Evolutionary conservation across 2,113 vertebrate genomes (phyloP).

Genomic region (Thermophis baileyi): DNA sequence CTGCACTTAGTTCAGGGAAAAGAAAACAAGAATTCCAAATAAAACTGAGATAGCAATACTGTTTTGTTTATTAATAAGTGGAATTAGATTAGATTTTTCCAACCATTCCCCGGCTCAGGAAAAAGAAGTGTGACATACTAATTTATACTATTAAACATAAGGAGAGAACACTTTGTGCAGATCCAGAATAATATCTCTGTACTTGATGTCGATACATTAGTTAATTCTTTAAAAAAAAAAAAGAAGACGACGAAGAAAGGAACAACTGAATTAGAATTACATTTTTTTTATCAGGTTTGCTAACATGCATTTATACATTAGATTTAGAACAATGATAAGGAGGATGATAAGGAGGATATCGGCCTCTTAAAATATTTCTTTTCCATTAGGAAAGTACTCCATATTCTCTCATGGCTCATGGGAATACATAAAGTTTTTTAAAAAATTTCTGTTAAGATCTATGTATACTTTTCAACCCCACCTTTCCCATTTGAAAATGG

Average conservation of each 20-base stretch:
- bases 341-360: not conserved
- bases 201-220: not conserved
- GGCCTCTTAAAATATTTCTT: not conserved
- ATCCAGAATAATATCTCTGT: not conserved
- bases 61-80: not conserved
- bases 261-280: not conserved
- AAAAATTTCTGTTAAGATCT: not conserved
- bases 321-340: not conserved
- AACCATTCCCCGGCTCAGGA: not conserved
- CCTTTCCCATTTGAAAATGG: not conserved
- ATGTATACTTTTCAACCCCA: not conserved
- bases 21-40: not conserved
- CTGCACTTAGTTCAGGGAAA: not conserved
- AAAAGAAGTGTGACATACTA: not conserved
- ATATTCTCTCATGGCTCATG: not conserved
- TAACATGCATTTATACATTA: not conserved
- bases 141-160: not conserved
- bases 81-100: not conserved
- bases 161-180: not conserved
- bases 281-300: not conserved
- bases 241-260: too few relatives aligned
- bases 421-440: not conserved
- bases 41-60: not conserved
- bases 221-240: not conserved
- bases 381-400: not conserved